phyloP scores from a whole-genome alignment of 1,140 invertebrate species.

The Leptoteleia sp. region DNA sequence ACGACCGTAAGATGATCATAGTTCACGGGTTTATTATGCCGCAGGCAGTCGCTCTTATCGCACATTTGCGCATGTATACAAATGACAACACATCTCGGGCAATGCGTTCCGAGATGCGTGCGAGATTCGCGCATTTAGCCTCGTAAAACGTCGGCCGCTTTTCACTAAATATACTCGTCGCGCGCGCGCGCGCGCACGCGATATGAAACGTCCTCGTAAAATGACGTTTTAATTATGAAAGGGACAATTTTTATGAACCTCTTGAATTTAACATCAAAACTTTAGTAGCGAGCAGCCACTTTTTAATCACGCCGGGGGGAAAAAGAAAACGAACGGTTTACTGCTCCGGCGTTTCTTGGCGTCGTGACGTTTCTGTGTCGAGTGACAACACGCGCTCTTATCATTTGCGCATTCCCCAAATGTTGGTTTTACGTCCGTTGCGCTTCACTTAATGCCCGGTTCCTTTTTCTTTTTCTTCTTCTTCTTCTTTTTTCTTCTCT shows the following conservation, averaged over 20 bases:
- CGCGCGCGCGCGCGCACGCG: no score
- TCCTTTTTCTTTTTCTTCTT: no score
- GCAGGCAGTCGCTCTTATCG: slow-evolving; percentile 26
- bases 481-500: no score
- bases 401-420: slow-evolving; percentile 40
- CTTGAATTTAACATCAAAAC: slow-evolving; percentile 60
- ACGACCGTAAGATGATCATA: slow-evolving; percentile 34
- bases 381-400: slow-evolving; percentile 36
- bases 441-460: no score
- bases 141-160: slow-evolving; percentile 37
- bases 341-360: slow-evolving; percentile 5
- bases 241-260: slow-evolving; percentile 62
- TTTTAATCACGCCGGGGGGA: slow-evolving; percentile 28
- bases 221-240: slow-evolving; percentile 78
- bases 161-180: slow-evolving; percentile 37
- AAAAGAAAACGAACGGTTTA: slow-evolving; percentile 15
- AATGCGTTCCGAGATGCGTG: slow-evolving; percentile 23
- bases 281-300: slow-evolving; percentile 33
- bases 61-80: slow-evolving; percentile 26
- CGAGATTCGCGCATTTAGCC: slow-evolving; percentile 53
- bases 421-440: slow-evolving; percentile 8
- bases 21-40: slow-evolving; percentile 40
- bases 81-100: slow-evolving; percentile 43
- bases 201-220: slow-evolving; percentile 68
- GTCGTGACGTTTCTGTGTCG: slow-evolving; percentile 23